Conservation (phyloP, 2,797 vertebrate species). For the Poecile montanus region DNA sequence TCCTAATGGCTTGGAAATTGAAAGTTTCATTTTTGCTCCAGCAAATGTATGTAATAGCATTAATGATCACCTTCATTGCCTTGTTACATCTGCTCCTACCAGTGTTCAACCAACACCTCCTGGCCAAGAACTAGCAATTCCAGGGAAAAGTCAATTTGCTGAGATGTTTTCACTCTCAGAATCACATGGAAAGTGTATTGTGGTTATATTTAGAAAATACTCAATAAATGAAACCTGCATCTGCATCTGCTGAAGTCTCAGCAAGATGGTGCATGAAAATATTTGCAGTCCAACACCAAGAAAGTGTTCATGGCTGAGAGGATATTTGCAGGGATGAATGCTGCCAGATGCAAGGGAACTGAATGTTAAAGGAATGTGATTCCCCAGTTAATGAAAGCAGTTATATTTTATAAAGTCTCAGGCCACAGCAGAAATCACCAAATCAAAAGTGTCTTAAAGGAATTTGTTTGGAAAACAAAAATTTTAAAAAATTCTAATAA, state of each 20-base stretch:
- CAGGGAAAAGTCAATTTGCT: not conserved
- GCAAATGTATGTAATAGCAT: not conserved
- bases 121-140: not conserved
- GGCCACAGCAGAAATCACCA: not conserved
- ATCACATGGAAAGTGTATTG: not conserved
- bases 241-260: not conserved
- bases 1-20: slow-evolving; percentile 45
- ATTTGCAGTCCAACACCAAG: not conserved
- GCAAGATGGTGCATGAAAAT: not conserved
- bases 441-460: not conserved
- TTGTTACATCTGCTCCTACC: slow-evolving; percentile 6
- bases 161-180: not conserved
- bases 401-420: not conserved
- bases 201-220: not conserved
- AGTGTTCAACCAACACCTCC: not conserved
- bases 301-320: not conserved
- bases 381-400: not conserved
- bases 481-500: not conserved
- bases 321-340: not conserved
- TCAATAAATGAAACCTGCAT: not conserved
- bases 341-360: not conserved
- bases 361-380: not conserved
- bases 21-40: slow-evolving; percentile 45
- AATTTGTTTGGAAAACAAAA: not conserved
- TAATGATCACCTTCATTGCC: slow-evolving; percentile 34